These are phyloP conservation scores for Spisula solida DNA, from an alignment of 2,888 invertebrate genomes.

Conservation along the genomic window DNA sequence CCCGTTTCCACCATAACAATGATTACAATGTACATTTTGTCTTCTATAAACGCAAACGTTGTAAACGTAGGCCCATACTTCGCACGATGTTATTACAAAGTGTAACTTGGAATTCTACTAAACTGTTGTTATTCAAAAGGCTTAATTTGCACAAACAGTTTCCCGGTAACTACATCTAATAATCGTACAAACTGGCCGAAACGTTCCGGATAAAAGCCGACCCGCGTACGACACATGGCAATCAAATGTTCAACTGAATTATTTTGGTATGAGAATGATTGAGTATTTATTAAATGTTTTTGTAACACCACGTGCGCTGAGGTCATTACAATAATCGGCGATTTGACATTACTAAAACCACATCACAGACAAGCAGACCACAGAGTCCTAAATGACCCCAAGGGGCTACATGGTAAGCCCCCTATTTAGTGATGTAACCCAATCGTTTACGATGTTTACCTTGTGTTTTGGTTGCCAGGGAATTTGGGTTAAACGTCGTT, in stretches of 20 bases:
- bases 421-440: conserved; percentile 12
- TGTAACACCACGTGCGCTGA: not conserved
- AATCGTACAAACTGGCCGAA: no score
- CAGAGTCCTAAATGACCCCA: conserved; percentile 17
- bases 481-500: not conserved
- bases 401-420: not conserved
- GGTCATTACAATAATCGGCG: conserved; percentile 9
- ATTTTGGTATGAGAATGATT: not conserved
- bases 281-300: not conserved
- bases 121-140: no score
- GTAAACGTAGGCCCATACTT: no score
- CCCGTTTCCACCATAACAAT: no score
- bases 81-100: no score
- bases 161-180: no score
- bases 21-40: no score
- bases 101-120: no score
- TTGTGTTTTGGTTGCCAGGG: not conserved
- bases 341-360: conserved; percentile 18
- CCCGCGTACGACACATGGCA: not conserved
- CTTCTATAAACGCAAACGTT: no score
- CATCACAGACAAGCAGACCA: conserved; percentile 26
- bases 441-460: not conserved
- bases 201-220: not conserved
- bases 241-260: not conserved
- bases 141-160: no score